phyloP scores from a whole-genome alignment of 2,888 invertebrate species.

The Sinodicranocentrus sp. region DNA sequence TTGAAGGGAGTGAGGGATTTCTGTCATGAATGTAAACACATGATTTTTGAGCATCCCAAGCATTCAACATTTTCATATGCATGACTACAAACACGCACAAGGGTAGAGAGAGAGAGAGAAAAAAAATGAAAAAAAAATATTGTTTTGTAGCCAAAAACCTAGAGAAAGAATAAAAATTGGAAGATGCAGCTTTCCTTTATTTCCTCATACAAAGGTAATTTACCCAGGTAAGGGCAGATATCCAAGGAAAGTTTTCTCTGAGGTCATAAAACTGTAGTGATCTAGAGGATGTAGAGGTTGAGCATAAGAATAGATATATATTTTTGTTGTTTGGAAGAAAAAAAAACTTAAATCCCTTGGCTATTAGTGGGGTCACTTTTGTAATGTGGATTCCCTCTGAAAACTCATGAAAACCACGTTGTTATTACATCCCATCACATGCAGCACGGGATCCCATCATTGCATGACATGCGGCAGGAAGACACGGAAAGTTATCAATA shows the following conservation, averaged over 20 bases:
- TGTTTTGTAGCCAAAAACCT: too few relatives aligned
- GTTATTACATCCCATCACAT: conserved; percentile 37
- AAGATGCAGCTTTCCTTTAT: too few relatives aligned
- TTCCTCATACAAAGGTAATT: too few relatives aligned
- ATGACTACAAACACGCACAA: too few relatives aligned
- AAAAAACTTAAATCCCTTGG: conserved; percentile 76
- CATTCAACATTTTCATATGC: too few relatives aligned
- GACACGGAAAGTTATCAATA: conserved; percentile 1
- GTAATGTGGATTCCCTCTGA: conserved; percentile 72
- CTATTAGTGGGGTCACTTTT: conserved; percentile 77
- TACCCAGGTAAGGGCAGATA: conserved; percentile 67
- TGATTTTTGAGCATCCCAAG: too few relatives aligned
- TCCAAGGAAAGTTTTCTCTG: conserved; percentile 67
- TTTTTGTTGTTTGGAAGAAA: conserved; percentile 29
- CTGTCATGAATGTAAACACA: too few relatives aligned
- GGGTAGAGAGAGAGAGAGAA: too few relatives aligned
- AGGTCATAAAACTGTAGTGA: conserved; percentile 73
- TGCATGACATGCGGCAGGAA: conserved; percentile 32
- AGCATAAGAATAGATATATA: neutral
- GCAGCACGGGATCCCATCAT: conserved; percentile 38
- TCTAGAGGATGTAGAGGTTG: too few relatives aligned
- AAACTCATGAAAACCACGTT: neutral
- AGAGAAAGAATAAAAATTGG: too few relatives aligned
- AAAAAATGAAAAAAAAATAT: too few relatives aligned
- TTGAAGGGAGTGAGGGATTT: neutral